Conservation (phyloP, 2,113 vertebrate species). For the Antigone vipio region DNA sequence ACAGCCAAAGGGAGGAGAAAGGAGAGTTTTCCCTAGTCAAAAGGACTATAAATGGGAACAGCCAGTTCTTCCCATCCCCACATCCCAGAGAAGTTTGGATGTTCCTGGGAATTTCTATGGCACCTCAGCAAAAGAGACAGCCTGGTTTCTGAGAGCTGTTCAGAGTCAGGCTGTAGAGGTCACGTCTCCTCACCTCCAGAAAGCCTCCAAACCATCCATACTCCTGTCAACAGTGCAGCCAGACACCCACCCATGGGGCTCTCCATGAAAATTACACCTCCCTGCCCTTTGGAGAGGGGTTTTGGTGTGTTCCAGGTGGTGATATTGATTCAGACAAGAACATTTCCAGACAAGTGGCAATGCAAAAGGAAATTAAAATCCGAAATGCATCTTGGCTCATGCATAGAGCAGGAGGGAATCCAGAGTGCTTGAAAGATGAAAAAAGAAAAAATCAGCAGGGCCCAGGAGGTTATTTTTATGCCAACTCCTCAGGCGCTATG, state of each 20-base stretch:
- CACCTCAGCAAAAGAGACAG: neutral
- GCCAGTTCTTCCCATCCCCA: neutral
- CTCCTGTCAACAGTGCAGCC: neutral
- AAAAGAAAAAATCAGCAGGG: neutral
- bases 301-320: neutral
- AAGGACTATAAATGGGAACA: neutral
- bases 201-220: neutral
- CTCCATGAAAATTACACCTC: neutral
- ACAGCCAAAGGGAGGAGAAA: neutral
- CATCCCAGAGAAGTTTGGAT: neutral
- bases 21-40: neutral
- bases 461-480: neutral
- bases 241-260: neutral
- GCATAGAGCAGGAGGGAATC: neutral
- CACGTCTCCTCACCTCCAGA: neutral
- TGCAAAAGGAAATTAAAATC: conserved; percentile 28
- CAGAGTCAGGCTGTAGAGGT: neutral
- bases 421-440: conserved; percentile 7
- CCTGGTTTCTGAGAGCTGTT: neutral
- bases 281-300: neutral
- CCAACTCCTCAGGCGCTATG: neutral
- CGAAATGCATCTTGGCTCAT: conserved; percentile 15
- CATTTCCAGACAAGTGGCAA: neutral
- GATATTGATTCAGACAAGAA: neutral
- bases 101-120: neutral